phyloP scores from a whole-genome alignment of 2,797 vertebrate species.

The Neosilurus mollespiculum region DNA sequence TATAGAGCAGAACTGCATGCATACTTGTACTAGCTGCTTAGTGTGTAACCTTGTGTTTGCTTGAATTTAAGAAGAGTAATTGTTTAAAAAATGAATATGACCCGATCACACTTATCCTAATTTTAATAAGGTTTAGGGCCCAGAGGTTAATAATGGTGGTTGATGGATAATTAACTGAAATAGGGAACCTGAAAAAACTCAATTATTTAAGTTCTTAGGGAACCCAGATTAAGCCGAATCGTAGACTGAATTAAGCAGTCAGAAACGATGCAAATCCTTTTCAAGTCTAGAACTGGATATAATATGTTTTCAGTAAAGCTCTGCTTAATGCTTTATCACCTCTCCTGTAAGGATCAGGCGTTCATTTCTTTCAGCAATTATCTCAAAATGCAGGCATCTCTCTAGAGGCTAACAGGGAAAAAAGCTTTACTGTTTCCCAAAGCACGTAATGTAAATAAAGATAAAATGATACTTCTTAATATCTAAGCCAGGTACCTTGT shows the following conservation, averaged over 20 bases:
- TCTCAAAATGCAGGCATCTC: not conserved
- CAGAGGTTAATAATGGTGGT: conserved; percentile 1
- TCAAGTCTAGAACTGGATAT: conserved; percentile 1
- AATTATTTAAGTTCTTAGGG: conserved; percentile 12
- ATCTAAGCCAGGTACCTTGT: not conserved
- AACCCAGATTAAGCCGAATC: conserved; percentile 13
- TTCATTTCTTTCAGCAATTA: not conserved
- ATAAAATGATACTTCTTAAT: not conserved
- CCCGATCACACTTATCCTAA: not conserved
- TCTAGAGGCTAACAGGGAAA: not conserved
- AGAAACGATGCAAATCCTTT: conserved; percentile 18
- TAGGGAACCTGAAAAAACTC: conserved; percentile 18
- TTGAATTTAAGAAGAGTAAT: not conserved
- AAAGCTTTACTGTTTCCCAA: not conserved
- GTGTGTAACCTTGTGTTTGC: not conserved
- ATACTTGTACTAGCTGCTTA: not conserved
- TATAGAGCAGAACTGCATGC: not conserved
- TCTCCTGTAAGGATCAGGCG: not conserved
- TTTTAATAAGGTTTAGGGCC: conserved; percentile 11
- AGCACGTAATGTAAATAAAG: not conserved
- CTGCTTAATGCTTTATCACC: not conserved
- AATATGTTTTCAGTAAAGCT: conserved; percentile 14
- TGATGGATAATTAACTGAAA: conserved; percentile 34
- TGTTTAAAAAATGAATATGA: not conserved
- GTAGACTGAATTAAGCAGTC: conserved; percentile 30